Conservation (phyloP, 2,888 invertebrate species). For the Schizotus pectinicornis region DNA sequence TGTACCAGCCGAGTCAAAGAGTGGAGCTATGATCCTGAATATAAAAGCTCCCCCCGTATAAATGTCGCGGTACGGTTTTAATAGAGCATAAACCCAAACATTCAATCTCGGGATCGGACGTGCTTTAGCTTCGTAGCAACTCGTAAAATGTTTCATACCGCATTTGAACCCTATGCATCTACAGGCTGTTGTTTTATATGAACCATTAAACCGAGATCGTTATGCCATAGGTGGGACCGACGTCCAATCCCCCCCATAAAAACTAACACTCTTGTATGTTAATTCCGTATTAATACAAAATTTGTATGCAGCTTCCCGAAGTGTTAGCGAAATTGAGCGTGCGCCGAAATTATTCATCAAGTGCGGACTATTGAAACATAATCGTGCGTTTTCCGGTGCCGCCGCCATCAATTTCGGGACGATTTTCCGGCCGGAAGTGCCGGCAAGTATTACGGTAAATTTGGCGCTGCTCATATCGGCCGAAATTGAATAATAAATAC, state of each 20-base stretch:
- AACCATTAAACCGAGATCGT: conserved; percentile 21
- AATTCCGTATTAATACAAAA: conserved; percentile 17
- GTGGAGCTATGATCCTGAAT: conserved; percentile 22
- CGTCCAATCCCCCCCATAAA: conserved; percentile 6
- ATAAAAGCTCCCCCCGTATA: conserved; percentile 24
- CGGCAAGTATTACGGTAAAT: too few species aligned
- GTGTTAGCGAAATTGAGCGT: neutral
- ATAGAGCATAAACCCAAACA: conserved; percentile 39
- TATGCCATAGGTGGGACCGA: conserved; percentile 12
- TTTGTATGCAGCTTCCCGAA: conserved; percentile 9
- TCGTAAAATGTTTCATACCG: conserved; percentile 36
- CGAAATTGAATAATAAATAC: too few species aligned
- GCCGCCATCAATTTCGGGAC: too few species aligned
- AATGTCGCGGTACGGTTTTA: conserved; percentile 35
- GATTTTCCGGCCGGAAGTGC: too few species aligned
- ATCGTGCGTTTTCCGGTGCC: neutral
- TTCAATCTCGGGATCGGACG: conserved; percentile 38
- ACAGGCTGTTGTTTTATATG: conserved; percentile 24
- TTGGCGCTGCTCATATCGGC: too few species aligned
- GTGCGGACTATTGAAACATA: neutral
- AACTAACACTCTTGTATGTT: conserved; percentile 9
- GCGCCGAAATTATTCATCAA: neutral
- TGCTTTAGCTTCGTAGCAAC: conserved; percentile 29
- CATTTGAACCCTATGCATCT: conserved; percentile 22
- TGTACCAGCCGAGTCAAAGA: conserved; percentile 2